These are phyloP conservation scores for Stenotaenia linearis DNA, from an alignment of 2,888 invertebrate genomes.

Conservation along the genomic window DNA sequence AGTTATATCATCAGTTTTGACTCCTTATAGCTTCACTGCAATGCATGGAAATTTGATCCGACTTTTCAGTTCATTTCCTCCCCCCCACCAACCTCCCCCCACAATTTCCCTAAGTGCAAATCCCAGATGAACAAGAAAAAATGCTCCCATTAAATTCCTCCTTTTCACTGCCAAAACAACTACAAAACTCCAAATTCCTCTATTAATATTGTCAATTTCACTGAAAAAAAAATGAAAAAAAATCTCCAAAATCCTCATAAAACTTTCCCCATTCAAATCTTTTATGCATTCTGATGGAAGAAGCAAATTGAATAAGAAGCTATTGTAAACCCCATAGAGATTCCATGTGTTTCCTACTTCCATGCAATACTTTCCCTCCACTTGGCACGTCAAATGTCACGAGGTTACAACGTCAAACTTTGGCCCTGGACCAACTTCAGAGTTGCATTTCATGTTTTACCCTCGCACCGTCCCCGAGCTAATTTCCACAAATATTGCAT, in stretches of 20 bases:
- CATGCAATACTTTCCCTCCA: background rate
- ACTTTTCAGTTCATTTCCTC: background rate
- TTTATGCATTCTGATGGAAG: slow-evolving; percentile 12
- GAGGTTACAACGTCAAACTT: slow-evolving; percentile 8
- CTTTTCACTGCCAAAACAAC: background rate
- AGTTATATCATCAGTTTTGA: background rate
- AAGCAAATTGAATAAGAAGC: slow-evolving; percentile 12
- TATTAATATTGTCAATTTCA: too few species aligned
- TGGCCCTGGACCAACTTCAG: slow-evolving; percentile 3
- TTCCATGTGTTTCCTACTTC: background rate
- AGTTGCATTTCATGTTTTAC: background rate
- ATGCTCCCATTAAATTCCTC: background rate
- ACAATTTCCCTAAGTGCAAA: background rate
- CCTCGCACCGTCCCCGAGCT: background rate
- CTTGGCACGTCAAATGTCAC: slow-evolving; percentile 26
- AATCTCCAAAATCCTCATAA: background rate
- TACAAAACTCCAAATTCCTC: too few species aligned
- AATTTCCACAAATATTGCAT: too few species aligned
- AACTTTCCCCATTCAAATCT: slow-evolving; percentile 11
- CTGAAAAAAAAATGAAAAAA: background rate
- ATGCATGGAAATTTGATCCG: background rate
- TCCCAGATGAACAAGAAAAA: background rate
- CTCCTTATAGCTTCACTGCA: background rate
- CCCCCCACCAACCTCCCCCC: too few species aligned
- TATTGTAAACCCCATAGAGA: background rate